These are phyloP conservation scores for Rhinolophus sinicus DNA, from an alignment of 2,113 vertebrate genomes.

Conservation along the genomic window DNA sequence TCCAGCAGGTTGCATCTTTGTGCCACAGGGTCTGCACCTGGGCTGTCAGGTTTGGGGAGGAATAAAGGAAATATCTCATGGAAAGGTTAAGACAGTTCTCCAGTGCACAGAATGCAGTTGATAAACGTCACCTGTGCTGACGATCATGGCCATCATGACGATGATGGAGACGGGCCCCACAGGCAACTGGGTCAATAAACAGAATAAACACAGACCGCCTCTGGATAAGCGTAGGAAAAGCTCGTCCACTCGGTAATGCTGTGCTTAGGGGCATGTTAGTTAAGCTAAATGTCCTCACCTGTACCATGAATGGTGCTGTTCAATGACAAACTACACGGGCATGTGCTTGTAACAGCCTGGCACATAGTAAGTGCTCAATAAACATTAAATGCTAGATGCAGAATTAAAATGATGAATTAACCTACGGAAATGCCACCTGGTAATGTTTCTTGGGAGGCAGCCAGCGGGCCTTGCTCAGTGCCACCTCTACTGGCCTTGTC, in stretches of 20 bases:
- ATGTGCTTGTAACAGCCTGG: not conserved
- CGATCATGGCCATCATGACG: fast-evolving
- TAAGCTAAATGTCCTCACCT: not conserved
- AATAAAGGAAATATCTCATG: not conserved
- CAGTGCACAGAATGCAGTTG: fast-evolving
- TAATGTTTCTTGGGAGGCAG: not conserved
- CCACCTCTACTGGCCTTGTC: not conserved
- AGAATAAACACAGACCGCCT: not conserved
- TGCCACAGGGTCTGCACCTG: not conserved
- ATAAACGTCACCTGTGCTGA: not conserved
- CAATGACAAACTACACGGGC: not conserved
- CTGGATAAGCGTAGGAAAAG: not conserved
- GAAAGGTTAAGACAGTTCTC: not conserved
- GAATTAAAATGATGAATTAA: not conserved
- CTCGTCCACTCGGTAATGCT: not conserved
- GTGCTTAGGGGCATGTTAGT: not conserved
- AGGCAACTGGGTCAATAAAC: not conserved
- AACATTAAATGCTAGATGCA: not conserved
- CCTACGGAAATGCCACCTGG: not conserved
- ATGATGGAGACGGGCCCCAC: not conserved
- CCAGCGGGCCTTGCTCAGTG: not conserved
- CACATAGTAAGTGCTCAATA: not conserved
- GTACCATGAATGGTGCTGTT: not conserved
- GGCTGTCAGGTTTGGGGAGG: not conserved
- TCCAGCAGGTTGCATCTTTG: not conserved